Base-by-base conservation (phyloP, 2,113 vertebrate species). In the Prinia subflava region DNA sequence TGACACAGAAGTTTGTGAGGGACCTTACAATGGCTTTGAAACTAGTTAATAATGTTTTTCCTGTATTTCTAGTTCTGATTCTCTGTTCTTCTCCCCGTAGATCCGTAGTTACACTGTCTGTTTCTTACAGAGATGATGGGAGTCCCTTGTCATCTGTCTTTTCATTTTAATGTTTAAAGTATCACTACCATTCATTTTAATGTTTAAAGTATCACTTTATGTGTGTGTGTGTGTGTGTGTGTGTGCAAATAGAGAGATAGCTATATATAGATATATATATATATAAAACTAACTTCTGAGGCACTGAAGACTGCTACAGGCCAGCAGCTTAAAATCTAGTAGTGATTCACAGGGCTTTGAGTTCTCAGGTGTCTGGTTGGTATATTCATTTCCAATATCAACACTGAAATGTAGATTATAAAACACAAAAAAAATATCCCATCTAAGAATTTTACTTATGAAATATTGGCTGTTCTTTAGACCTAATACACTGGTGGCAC, bases 41-140 rank as follows among this genome's bases (percentile, higher is more conserved):
- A 94, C 57, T 35, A 57, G 53, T 15, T 71, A 60, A 56, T 33
- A 75, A 75, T 30, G 42, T 28, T 83, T 83, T 82, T 83, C 89
- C 53, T 46, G 75, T 75, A 79, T 87, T 94, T 95, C 92, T 84
- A 50, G 84, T 87, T 74, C 44, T 47, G 30, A 19, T 49, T 80
- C 50, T 86, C 35, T 67, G 13, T 30, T 75, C 57, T 50, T 71
- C 39, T 56, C 25, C 18, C 7, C 35, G 27, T 39, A 0, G 0
- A 53, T 47, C 41, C 20, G 6, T 33, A 78, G 1, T 20, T 65
- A 64, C 23, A 37, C 50, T 50, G 57, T 39, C 65, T 79, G 55
- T 22, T 67, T 71, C 74, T 50, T 44, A 39, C 73, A 91, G 64
- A 64, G 39, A 75, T 2, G 25, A 57, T 2, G 1, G 18, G 37